phyloP scores from a whole-genome alignment of 2,797 vertebrate genomes.

The Miichthys miiuy region DNA sequence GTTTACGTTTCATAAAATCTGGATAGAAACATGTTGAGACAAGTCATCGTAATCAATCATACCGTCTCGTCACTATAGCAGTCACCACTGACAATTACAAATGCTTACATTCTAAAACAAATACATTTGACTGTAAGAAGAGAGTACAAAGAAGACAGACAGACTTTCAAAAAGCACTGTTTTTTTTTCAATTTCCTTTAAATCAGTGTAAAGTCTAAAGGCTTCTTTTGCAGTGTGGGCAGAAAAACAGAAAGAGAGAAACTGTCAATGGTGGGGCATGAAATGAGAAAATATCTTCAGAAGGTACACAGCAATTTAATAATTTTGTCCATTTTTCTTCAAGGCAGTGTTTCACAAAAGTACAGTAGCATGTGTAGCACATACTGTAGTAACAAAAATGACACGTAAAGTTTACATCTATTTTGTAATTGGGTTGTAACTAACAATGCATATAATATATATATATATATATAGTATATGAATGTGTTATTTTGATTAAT shows the following conservation, averaged over 20 bases:
- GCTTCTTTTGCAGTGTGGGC: background rate
- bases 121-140: background rate
- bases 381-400: background rate
- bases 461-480: too few species aligned
- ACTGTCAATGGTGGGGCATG: background rate
- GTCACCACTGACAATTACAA: background rate
- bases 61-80: background rate
- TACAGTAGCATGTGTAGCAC: background rate
- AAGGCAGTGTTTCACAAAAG: background rate
- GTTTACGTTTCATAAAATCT: constrained; percentile 2
- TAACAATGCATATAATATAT: too few species aligned
- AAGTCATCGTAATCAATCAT: background rate
- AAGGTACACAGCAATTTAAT: background rate
- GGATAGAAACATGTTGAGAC: background rate
- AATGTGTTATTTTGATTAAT: too few species aligned
- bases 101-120: background rate
- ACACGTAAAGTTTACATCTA: background rate
- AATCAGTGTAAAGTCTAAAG: background rate
- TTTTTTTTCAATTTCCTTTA: background rate
- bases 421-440: background rate
- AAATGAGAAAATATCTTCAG: background rate
- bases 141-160: background rate
- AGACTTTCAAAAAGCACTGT: background rate
- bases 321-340: background rate
- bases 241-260: background rate